Evolutionary conservation across 2,888 invertebrate genomes (phyloP), one percentile per base, ranked within the genome.

Genomic region (Heliconius aoede): DNA sequence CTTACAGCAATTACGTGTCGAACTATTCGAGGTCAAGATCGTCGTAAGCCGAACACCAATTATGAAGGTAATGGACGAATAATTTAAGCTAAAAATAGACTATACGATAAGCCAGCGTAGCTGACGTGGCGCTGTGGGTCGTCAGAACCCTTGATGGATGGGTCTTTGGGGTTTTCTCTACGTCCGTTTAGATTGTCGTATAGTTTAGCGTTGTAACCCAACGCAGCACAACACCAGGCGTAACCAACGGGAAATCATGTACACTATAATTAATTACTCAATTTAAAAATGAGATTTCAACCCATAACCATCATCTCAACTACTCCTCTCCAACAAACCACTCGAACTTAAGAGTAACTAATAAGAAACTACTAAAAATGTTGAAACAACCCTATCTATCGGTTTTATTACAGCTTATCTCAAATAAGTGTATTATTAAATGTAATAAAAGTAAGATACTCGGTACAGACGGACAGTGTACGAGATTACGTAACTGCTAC

Each of bases 21-120:
- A 75, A 69, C 62, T 51, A 26, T 75, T 76, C 75, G 75, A 76
- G 78, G 78, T 78, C 78, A 78, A 75, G 78, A 68, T 62, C 68
- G 64, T 62, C 68, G 64, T 75, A 74, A 77, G 72, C 72, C 60
- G 67, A 77, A 72, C 51, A 40, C 15, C 24, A 65, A 67, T 76
- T 76, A 73, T 68, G 62, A 36, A 51, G 69, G 46, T 77, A 77
- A 77, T 77, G 74, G 71, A 74, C 58, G 32, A 74, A 64, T 51
- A 46, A 77, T 77, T 74, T 24, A 65, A 36, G 60, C 64, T 64
- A 74, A 74, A 74, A 77, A 74, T 77, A 77, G 30, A 46, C 11
- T 32, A 26, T 67, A 61, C 72, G 60, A 61, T 60, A 40, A 72
- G 26, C 40, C 26, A 72, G 72, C 40, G 55, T 21, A 3, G 11